These are phyloP conservation scores for Drosophila buzzatii DNA, from an alignment of 2,888 invertebrate genomes.

Conservation along the genomic window DNA sequence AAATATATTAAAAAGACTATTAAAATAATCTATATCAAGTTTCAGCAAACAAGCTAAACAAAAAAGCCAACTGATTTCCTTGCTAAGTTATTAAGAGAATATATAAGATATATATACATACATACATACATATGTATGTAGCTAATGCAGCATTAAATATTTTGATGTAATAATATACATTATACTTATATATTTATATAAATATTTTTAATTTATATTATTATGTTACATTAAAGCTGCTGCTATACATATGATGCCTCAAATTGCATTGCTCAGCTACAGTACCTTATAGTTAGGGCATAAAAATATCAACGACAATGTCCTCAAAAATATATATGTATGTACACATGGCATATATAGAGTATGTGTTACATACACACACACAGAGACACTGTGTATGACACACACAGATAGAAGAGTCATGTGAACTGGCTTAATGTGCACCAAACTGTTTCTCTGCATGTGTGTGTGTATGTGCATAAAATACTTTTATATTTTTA, in stretches of 20 bases:
- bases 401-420: conserved; percentile 36
- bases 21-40: background rate
- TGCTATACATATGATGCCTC: background rate
- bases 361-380: conserved; percentile 27
- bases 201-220: background rate
- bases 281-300: conserved; percentile 3
- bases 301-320: conserved; percentile 51
- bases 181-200: background rate
- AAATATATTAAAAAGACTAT: background rate
- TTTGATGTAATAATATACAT: background rate
- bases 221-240: background rate
- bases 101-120: no score
- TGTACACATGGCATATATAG: conserved; percentile 1
- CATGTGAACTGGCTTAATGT: conserved; percentile 53
- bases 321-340: conserved; percentile 29
- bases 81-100: background rate
- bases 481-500: conserved; percentile 80
- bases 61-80: background rate
- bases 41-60: background rate
- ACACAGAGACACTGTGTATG: conserved; percentile 4
- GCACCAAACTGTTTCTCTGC: conserved; percentile 40
- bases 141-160: background rate
- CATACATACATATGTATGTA: no score
- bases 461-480: conserved; percentile 49
- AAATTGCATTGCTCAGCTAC: background rate